Percentiles rank a stretch among this genome's conserved stretches.
These are phyloP conservation scores for Desmophyllum pertusum DNA, from an alignment of 92 coral and sea anemone genomes.

Conservation along the genomic window DNA sequence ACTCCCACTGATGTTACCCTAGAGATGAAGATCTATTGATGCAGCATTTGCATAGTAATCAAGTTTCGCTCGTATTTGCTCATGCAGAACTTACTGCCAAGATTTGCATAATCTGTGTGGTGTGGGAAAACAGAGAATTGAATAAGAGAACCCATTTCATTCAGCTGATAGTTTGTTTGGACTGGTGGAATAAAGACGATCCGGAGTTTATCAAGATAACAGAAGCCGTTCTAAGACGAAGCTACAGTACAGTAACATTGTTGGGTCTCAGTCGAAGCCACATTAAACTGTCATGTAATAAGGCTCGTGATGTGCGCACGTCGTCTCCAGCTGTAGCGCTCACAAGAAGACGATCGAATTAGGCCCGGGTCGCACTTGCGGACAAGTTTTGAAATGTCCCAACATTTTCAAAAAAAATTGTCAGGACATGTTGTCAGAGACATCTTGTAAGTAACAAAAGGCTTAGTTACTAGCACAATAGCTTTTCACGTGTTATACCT, in stretches of 20 bases:
- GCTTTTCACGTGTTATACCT: too few species aligned
- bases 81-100: conserved; percentile 39
- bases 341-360: background rate
- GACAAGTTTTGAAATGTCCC: too few species aligned
- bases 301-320: background rate
- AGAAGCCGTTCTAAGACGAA: background rate
- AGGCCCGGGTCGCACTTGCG: too few species aligned
- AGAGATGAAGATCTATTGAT: background rate
- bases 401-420: too few species aligned
- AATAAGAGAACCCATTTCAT: background rate
- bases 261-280: background rate
- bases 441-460: too few species aligned
- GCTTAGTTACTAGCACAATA: too few species aligned
- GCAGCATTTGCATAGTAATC: background rate
- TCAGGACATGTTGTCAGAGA: too few species aligned
- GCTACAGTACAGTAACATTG: background rate
- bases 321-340: background rate
- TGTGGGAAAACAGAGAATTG: background rate
- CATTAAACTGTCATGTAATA: background rate
- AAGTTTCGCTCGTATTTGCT: conserved; percentile 13
- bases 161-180: background rate
- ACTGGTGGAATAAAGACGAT: background rate
- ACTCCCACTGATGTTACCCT: background rate
- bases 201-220: background rate
- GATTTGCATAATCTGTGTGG: conserved; percentile 25